Base-by-base conservation (phyloP, 2,888 invertebrate genomes). In the Hydrotaea diabolus region DNA sequence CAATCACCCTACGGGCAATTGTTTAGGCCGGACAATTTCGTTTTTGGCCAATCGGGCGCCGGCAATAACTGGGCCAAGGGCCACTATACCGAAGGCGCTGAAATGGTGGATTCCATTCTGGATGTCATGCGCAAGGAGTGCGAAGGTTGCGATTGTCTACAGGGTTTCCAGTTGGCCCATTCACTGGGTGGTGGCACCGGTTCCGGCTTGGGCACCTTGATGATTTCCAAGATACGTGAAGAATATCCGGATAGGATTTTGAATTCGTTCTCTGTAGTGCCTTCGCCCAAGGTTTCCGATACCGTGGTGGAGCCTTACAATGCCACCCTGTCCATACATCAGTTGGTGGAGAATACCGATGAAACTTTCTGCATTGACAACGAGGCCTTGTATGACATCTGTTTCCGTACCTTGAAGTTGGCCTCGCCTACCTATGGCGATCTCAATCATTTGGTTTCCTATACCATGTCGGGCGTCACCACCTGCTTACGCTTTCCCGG, bases 11-110 rank as follows among this genome's bases (percentile, higher is more conserved):
- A 95, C 91, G 97, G 97, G 0, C 94, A 95, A 89, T 94, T 97
- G 84, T 97, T 97, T 93, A 93, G 96, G 76, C 97, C 97, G 7
- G 97, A 98, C 90, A 97, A 96, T 93, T 97, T 95, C 91, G 95
- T 97, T 26, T 97, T 96, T 86, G 96, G 96, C 0, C 95, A 95
- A 91, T 95, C 95, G 82, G 97, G 97, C 4, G 97, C 97, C 31
- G 95, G 95, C 93, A 97, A 97, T 93, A 97, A 97, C 93, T 97
- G 97, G 97, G 97, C 97, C 87, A 95, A 95, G 90, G 97, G 96
- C 1, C 96, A 96, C 89, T 96, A 97, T 93, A 96, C 96, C 9
- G 96, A 96, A 90, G 96, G 97, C 23, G 96, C 94, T 82, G 96
- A 94, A 93, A 94, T 94, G 90, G 95, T 94, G 89, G 97, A 96